Evolutionary conservation across 2,888 invertebrate genomes (phyloP).

Genomic region (Serripes groenlandicus): DNA sequence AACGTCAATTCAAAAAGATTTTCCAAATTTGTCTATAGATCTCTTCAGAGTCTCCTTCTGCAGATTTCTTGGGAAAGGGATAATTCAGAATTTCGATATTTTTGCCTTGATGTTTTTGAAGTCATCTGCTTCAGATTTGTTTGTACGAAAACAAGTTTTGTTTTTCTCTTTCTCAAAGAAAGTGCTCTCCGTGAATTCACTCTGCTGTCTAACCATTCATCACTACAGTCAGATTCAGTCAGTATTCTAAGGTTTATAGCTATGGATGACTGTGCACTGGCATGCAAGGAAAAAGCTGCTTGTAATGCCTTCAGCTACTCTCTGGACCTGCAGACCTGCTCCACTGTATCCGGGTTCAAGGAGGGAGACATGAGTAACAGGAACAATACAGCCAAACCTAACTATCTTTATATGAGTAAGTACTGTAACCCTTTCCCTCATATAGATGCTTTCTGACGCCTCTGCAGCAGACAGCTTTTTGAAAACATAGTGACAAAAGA

Average conservation of each 20-base stretch:
- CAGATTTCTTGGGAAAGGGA: too few relatives aligned
- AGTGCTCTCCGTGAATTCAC: slow-evolving; percentile 30
- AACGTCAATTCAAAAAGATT: too few relatives aligned
- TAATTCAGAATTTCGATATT: too few relatives aligned
- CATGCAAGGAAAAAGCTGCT: slow-evolving; percentile 59
- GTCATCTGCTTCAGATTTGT: too few relatives aligned
- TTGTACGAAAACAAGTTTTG: too few relatives aligned
- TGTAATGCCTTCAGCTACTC: slow-evolving; percentile 76
- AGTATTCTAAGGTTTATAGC: slow-evolving; percentile 43
- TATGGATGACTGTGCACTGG: slow-evolving; percentile 75
- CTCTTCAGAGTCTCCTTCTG: too few relatives aligned
- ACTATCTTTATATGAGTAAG: slow-evolving; percentile 72
- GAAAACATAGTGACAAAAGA: too few relatives aligned
- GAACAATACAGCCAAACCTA: slow-evolving; percentile 16
- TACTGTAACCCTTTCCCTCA: not conserved
- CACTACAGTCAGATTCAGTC: not conserved
- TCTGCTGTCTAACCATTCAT: not conserved
- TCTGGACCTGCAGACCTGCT: slow-evolving; percentile 60
- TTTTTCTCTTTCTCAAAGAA: slow-evolving; percentile 22
- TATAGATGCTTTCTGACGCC: too few relatives aligned
- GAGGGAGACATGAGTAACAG: slow-evolving; percentile 20
- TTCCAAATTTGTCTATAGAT: too few relatives aligned
- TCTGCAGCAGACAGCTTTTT: too few relatives aligned
- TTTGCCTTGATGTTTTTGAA: too few relatives aligned
- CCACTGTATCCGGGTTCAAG: slow-evolving; percentile 57